Evolutionary conservation across 2,113 vertebrate species (phyloP).

Genomic region (Cettia cetti): DNA sequence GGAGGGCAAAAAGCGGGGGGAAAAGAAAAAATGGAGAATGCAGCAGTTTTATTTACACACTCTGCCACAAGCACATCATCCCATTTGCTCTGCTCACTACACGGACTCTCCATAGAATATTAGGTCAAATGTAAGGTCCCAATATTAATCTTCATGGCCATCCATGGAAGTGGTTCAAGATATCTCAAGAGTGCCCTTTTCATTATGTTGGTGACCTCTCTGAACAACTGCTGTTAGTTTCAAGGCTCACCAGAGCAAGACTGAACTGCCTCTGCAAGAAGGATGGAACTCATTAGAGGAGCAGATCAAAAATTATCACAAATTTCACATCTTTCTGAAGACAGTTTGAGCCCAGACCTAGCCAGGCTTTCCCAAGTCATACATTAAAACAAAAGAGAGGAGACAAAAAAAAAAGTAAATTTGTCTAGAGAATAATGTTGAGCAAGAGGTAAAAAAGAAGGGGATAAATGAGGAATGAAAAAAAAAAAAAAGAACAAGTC

Average conservation of each 20-base stretch:
- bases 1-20: rapidly evolving
- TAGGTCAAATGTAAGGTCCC: conserved; percentile 30
- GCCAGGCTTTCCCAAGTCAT: not conserved
- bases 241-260: conserved; percentile 29
- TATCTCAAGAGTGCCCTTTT: conserved; percentile 29
- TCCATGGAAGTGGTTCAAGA: conserved; percentile 15
- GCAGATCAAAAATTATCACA: not conserved
- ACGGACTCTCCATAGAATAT: not conserved
- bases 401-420: not conserved
- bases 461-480: not conserved
- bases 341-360: not conserved
- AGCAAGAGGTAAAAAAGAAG: not conserved
- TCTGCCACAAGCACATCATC: not conserved
- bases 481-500: not conserved
- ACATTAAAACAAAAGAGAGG: not conserved
- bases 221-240: conserved; percentile 16
- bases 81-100: not conserved
- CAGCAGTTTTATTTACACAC: not conserved
- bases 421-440: not conserved
- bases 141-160: conserved; percentile 5
- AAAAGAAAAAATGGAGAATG: not conserved
- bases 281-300: not conserved
- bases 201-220: conserved; percentile 12
- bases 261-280: not conserved
- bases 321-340: not conserved